These are phyloP conservation scores for Luehdorfia chinensis DNA, from an alignment of 1,140 invertebrate species.

Conservation along the genomic window DNA sequence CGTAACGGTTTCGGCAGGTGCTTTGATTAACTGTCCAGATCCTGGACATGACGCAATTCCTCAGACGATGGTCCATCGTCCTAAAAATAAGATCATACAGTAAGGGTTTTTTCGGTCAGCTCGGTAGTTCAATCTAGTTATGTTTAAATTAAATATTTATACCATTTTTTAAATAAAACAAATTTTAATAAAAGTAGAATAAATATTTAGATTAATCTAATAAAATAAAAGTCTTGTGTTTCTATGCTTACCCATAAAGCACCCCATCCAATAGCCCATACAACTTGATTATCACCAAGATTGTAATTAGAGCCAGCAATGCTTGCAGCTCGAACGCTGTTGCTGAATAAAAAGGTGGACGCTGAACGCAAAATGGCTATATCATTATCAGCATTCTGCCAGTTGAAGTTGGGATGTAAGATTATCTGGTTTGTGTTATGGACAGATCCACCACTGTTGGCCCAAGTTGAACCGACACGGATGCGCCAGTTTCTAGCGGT, in stretches of 20 bases:
- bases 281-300: no score
- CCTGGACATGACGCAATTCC: slow-evolving; percentile 21
- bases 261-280: slow-evolving; percentile 52
- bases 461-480: slow-evolving; percentile 36
- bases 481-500: slow-evolving; percentile 32
- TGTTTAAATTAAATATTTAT: no score
- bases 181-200: no score
- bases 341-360: slow-evolving; percentile 59
- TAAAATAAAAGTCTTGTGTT: no score
- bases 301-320: slow-evolving; percentile 41
- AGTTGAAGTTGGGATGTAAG: slow-evolving; percentile 77
- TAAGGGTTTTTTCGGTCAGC: no score
- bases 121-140: no score
- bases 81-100: no score
- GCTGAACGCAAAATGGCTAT: slow-evolving; percentile 80
- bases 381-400: slow-evolving; percentile 78
- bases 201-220: no score
- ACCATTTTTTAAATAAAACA: no score
- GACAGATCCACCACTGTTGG: slow-evolving; percentile 36
- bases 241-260: slow-evolving; percentile 35
- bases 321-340: slow-evolving; percentile 23
- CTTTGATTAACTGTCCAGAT: slow-evolving; percentile 33
- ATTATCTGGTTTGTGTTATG: slow-evolving; percentile 34
- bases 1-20: slow-evolving; percentile 7
- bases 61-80: background rate